These are phyloP conservation scores for Bryconaethiops microstoma DNA, from an alignment of 2,797 vertebrate genomes.

Conservation along the genomic window DNA sequence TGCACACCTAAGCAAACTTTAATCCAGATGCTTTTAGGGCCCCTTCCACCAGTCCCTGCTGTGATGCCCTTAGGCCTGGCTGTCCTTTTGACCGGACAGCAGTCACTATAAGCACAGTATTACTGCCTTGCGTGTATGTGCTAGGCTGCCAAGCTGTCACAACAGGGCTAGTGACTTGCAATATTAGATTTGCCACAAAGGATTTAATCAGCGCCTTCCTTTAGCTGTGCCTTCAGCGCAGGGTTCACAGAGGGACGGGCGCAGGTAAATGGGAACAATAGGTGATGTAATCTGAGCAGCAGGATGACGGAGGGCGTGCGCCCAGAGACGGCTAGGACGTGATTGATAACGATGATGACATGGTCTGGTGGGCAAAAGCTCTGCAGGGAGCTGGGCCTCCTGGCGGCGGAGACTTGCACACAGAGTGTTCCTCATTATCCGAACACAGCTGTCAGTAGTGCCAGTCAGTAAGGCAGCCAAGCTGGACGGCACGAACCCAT, in stretches of 20 bases:
- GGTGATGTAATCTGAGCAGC: slow-evolving; percentile 28
- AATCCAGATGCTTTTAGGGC: not conserved
- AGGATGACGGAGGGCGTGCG: slow-evolving; percentile 31
- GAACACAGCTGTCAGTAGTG: slow-evolving; percentile 26
- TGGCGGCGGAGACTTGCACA: slow-evolving; percentile 53
- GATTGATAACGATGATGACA: slow-evolving; percentile 41
- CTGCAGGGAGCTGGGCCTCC: slow-evolving; percentile 16
- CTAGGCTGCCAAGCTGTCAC: not conserved
- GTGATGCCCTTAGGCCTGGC: not conserved
- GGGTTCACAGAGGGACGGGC: slow-evolving; percentile 17
- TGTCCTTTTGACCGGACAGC: not conserved
- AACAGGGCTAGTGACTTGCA: slow-evolving; percentile 1
- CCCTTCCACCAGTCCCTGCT: not conserved
- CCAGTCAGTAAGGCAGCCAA: slow-evolving; percentile 3
- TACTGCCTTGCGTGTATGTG: not conserved
- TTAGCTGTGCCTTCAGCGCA: slow-evolving; percentile 24
- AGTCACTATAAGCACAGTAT: not conserved
- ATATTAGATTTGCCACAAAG: slow-evolving; percentile 40
- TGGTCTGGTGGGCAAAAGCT: slow-evolving; percentile 16
- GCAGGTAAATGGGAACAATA: slow-evolving; percentile 41
- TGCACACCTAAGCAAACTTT: not conserved
- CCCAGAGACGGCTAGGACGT: slow-evolving; percentile 23
- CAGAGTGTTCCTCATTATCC: slow-evolving; percentile 31
- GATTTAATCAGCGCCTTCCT: slow-evolving; percentile 41
- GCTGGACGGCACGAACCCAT: slow-evolving; percentile 6